phyloP scores from a whole-genome alignment of 1,140 invertebrate genomes.

The Asobara japonica region DNA sequence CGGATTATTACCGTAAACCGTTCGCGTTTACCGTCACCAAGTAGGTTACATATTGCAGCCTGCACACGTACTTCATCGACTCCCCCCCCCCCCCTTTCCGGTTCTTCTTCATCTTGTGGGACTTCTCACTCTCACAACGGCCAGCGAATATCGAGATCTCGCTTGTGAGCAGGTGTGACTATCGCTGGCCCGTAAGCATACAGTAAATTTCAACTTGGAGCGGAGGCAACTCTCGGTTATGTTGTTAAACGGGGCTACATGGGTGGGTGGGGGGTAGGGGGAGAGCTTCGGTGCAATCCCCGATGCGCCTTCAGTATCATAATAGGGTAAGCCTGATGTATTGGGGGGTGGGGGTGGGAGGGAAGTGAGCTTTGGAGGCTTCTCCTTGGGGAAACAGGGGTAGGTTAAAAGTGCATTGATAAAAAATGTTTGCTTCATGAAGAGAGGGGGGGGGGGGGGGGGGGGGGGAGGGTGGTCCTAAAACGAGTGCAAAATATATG shows the following conservation, averaged over 20 bases:
- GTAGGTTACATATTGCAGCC: slow-evolving; percentile 27
- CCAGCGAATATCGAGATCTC: not conserved
- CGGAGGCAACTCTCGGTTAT: too few species aligned
- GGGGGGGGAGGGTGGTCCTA: too few species aligned
- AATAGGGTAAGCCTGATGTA: slow-evolving; percentile 47
- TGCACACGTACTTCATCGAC: slow-evolving; percentile 14
- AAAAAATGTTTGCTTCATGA: too few species aligned
- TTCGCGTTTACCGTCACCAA: slow-evolving; percentile 52
- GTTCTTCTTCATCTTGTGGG: not conserved
- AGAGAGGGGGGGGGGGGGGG: too few species aligned
- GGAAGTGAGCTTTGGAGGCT: not conserved
- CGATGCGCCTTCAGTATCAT: slow-evolving; percentile 30
- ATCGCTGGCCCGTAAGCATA: slow-evolving; percentile 42
- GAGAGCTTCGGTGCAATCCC: not conserved
- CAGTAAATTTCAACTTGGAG: slow-evolving; percentile 47
- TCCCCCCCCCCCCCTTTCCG: not conserved
- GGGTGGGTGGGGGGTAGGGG: not conserved
- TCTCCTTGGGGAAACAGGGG: slow-evolving; percentile 9
- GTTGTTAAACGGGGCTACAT: slow-evolving; percentile 34
- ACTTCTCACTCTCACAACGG: not conserved
- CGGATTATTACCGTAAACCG: slow-evolving; percentile 58
- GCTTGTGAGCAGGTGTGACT: slow-evolving; percentile 43
- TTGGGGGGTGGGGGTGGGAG: slow-evolving; percentile 32
- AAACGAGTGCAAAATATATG: too few species aligned
- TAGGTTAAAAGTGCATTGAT: too few species aligned